Conservation (phyloP, 2,797 vertebrate genomes). For the Mycteria americana region DNA sequence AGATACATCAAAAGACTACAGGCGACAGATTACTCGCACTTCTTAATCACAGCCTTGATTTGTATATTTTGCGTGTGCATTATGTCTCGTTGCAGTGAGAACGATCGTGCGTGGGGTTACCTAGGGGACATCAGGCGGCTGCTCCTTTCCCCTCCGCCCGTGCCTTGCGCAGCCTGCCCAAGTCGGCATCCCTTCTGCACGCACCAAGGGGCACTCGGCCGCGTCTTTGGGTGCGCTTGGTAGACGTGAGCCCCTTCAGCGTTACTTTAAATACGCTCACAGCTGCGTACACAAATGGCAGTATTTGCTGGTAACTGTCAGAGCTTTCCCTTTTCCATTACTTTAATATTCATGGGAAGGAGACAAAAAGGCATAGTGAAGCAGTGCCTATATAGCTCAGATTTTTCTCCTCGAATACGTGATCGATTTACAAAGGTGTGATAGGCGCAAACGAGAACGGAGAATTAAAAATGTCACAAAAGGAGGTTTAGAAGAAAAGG, state of each 20-base stretch:
- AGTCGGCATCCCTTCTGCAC: rapidly evolving
- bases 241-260: neutral
- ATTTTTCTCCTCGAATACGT: neutral
- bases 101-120: rapidly evolving
- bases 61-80: neutral
- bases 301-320: neutral
- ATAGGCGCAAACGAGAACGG: too few species aligned
- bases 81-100: neutral
- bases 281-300: neutral
- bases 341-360: neutral
- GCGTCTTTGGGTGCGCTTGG: neutral
- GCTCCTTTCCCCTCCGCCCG: rapidly evolving
- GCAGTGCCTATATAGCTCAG: neutral
- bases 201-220: neutral
- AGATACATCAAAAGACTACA: rapidly evolving
- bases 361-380: neutral
- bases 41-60: neutral
- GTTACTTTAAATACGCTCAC: neutral
- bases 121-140: neutral
- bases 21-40: neutral
- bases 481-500: neutral
- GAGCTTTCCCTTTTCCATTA: neutral
- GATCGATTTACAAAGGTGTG: too few species aligned
- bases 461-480: neutral
- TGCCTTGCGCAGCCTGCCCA: neutral